Percentiles rank a stretch among this genome's conserved stretches.
Conservation (phyloP, 2,113 vertebrate species). For the Butastur rufipennis region DNA sequence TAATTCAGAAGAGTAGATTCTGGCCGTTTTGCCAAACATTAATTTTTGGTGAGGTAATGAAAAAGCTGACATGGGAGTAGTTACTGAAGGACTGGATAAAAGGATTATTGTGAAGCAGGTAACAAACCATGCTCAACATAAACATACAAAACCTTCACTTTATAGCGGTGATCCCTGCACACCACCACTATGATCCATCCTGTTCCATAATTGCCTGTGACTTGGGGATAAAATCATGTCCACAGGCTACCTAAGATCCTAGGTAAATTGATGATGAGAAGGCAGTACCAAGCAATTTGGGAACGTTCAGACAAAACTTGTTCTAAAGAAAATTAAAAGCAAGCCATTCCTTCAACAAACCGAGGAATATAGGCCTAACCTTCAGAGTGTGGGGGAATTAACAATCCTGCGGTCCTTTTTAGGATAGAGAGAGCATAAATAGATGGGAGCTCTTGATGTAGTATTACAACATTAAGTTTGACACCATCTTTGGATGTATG, state of each 20-base stretch:
- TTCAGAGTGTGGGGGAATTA: neutral
- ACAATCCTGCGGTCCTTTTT: neutral
- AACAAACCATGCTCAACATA: neutral
- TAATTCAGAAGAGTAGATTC: neutral
- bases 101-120: neutral
- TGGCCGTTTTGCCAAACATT: neutral
- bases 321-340: neutral
- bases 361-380: neutral
- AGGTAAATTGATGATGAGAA: neutral
- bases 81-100: neutral
- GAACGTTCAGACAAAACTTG: neutral
- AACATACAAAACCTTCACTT: rapidly evolving
- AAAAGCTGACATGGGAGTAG: neutral
- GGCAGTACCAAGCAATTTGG: neutral
- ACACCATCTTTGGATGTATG: neutral
- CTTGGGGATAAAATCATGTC: neutral
- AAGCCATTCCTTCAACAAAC: neutral
- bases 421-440: neutral
- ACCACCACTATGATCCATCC: neutral
- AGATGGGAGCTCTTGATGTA: neutral
- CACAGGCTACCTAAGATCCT: neutral
- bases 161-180: neutral
- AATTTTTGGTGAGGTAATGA: neutral
- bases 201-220: neutral
- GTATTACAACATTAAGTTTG: neutral